phyloP scores from a whole-genome alignment of 1,140 invertebrate species.

The Hestina assimilis region DNA sequence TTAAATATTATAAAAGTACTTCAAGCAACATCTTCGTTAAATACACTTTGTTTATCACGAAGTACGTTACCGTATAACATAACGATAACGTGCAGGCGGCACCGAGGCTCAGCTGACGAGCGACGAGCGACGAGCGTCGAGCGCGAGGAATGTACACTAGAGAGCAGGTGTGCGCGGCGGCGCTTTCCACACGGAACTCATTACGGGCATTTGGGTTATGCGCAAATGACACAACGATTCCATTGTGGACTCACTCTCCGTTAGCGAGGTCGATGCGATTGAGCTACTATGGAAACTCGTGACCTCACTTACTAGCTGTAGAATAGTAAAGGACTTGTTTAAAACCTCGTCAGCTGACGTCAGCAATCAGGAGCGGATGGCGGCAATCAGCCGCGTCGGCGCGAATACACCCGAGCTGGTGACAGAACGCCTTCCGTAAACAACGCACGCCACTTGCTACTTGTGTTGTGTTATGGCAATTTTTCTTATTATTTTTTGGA shows the following conservation, averaged over 20 bases:
- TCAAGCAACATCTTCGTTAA: too few relatives aligned
- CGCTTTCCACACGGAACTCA: constrained; percentile 41
- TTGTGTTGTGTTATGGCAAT: background rate
- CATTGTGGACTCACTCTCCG: background rate
- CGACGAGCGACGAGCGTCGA: background rate
- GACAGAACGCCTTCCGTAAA: constrained; percentile 16
- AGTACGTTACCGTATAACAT: too few relatives aligned
- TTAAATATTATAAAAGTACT: too few relatives aligned
- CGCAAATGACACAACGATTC: constrained; percentile 12
- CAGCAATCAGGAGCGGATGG: background rate
- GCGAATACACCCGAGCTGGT: background rate
- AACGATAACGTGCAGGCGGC: too few relatives aligned
- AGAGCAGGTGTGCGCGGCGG: constrained; percentile 20
- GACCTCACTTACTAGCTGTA: too few relatives aligned
- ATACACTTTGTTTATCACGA: too few relatives aligned
- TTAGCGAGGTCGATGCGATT: background rate
- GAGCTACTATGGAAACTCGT: background rate
- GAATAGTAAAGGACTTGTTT: too few relatives aligned
- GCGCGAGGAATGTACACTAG: constrained; percentile 18
- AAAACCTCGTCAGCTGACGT: too few relatives aligned
- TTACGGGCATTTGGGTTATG: constrained; percentile 30
- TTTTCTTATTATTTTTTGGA: too few relatives aligned
- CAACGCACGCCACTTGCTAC: background rate
- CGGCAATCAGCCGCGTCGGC: background rate
- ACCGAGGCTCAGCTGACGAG: too few relatives aligned